Evolutionary conservation across 1,140 invertebrate genomes (phyloP), one percentile per base, ranked within the genome.

Genomic region (Pantala flavescens): DNA sequence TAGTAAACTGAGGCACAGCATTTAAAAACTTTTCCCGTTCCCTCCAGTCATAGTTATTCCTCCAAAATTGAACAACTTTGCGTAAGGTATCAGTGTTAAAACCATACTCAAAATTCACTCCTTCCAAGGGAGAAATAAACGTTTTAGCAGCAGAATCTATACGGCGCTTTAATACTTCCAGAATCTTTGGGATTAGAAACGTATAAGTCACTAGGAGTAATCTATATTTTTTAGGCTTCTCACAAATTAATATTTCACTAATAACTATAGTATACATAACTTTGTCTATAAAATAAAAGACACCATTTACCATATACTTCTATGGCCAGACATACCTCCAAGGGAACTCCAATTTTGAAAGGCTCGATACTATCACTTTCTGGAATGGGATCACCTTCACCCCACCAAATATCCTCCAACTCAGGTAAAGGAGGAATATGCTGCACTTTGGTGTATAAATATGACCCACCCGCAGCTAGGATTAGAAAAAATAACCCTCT

Each of bases 31-130:
- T 80, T 78, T 92, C 89, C 70, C 91, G 85, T 77, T 88, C 81
- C 76, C 82, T 84, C 88, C 93, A 96, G 77, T 94, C 83, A 80
- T 93, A 96, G 23, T 88, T 83, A n/a, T 88, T 87, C 7, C 82
- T 79, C 93, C 92, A 91, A 81, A 93, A 90, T 42, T 88, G 82
- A 19, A 92, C 78, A 24, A 95, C 81, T 74, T 87, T 85, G 55
- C 86, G 71, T 36, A 95, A 81, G 79, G 89, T 87, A 24, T 88
- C 83, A 0, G 88, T 83, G 81, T 93, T 92, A 76, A 94, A 89
- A 11, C 93, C 93, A 81, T 94, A 94, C 74, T 88, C 81, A 77
- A 94, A 94, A 70, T 87, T 86, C 5, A 87, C 82, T 23, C 86
- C 89, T 80, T 92, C 88, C 72, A 94, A 78, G 0, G 91, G 87